Percentiles rank a stretch among this genome's conserved stretches.
Evolutionary conservation across 1,140 invertebrate genomes (phyloP).

Genomic region (Archivesica marissinica): DNA sequence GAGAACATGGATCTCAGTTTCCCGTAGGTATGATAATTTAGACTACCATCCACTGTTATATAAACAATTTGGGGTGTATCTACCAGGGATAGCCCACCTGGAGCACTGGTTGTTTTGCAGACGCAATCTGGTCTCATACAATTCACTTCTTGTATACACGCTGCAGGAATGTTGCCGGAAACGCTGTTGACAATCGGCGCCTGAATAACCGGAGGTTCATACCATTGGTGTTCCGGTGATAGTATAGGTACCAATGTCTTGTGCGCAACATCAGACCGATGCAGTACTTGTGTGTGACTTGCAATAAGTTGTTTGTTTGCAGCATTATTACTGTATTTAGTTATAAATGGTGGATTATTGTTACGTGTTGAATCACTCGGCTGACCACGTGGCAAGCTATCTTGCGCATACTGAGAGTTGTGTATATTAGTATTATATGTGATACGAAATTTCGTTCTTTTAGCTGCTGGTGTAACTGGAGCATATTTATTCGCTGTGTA

Average conservation of each 20-base stretch:
- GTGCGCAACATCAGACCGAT: not conserved
- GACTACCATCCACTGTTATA: slow-evolving; percentile 70
- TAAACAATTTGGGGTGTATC: slow-evolving; percentile 73
- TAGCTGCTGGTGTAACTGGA: not conserved
- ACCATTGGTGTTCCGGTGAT: not conserved
- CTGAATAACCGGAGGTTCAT: not conserved
- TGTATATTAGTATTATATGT: no score
- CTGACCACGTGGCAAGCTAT: no score
- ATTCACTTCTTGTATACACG: slow-evolving; percentile 69
- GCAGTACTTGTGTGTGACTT: not conserved
- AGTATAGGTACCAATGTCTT: not conserved
- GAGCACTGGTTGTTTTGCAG: slow-evolving; percentile 60
- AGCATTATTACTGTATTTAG: not conserved
- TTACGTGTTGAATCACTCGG: not conserved
- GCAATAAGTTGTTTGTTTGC: not conserved
- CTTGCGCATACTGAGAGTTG: no score
- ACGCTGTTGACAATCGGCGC: not conserved
- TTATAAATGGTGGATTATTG: not conserved
- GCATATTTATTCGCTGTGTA: not conserved
- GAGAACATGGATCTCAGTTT: slow-evolving; percentile 69
- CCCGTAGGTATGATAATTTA: slow-evolving; percentile 68
- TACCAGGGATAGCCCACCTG: slow-evolving; percentile 39
- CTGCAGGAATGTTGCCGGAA: no score
- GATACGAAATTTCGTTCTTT: no score
- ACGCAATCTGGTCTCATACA: slow-evolving; percentile 69